Base-by-base conservation (phyloP, 2,888 invertebrate species). In the Eubasilissa splendida region DNA sequence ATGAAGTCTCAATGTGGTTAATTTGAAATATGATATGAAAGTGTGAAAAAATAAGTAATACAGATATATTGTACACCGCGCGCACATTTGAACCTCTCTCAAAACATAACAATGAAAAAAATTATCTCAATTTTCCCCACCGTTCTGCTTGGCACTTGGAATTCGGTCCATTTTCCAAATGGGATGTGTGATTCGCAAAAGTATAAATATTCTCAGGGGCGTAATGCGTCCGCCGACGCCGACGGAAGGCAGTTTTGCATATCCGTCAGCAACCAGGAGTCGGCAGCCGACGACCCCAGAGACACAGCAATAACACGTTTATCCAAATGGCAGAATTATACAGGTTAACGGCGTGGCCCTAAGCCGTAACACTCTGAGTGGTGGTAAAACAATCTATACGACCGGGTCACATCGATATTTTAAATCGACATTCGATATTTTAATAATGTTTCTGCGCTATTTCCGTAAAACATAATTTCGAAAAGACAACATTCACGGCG, bases 291-390 rank as follows among this genome's bases (percentile, higher is more conserved):
- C 22, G 22, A 22, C 22, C 22, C 22, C 22, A 22, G 22, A 22
- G 33, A 14, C 54, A 22, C 59, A 56, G 74, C 79, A 76, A 76
- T 78, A 78, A 78, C 78, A 70, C 77, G 79, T 83, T 82, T 83
- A 83, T 83, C 75, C 80, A 81, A 83, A 83, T 77, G 68, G 83
- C 70, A 50, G 79, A 81, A 83, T 83, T 83, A 83, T 83, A 68
- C 83, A 65, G 81, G 74, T 77, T 68, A 68, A 77, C 63, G 76
- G 50, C 54, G 33, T 75, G 65, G 42, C 52, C 59, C 42, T 66
- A 56, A 70, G 65, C 73, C 66, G 22, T 65, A 58, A 65, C 42
- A 53, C 79, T 79, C 79, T 71, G 56, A 75, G 78, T 76, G 80
- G 76, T 68, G 58, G 78, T 82, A 82, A 82, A 82, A 58, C 79